Evolutionary conservation across 1,140 invertebrate species (phyloP).

Genomic region (Zaprionus tsacasi): DNA sequence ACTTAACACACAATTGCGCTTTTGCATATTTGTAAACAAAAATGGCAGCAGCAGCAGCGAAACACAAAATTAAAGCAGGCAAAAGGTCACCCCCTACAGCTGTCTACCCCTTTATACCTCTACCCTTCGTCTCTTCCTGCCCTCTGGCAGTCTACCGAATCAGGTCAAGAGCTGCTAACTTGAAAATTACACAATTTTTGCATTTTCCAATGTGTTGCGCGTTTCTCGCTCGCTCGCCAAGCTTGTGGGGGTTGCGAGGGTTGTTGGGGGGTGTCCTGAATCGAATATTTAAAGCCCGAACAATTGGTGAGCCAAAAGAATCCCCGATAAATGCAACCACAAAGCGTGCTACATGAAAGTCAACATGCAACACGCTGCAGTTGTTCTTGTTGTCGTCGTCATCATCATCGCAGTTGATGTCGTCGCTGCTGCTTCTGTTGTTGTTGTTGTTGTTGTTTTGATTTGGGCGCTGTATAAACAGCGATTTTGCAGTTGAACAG

Average conservation of each 20-base stretch:
- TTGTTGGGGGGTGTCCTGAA: neutral
- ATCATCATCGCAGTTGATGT: neutral
- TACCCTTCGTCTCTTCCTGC: neutral
- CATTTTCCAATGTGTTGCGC: slow-evolving; percentile 58
- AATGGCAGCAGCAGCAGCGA: slow-evolving; percentile 20
- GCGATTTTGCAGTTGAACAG: slow-evolving; percentile 28
- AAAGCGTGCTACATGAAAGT: slow-evolving; percentile 23
- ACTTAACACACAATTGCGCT: slow-evolving; percentile 80
- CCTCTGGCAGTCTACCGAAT: slow-evolving; percentile 25
- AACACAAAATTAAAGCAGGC: slow-evolving; percentile 28
- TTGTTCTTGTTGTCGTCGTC: neutral
- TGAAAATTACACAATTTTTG: slow-evolving; percentile 76
- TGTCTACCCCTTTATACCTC: neutral
- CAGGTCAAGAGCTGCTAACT: slow-evolving; percentile 78
- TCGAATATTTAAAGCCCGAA: slow-evolving; percentile 42
- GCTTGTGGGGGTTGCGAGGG: neutral
- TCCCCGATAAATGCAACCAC: slow-evolving; percentile 24
- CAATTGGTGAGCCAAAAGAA: slow-evolving; percentile 16
- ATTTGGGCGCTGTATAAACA: slow-evolving; percentile 7
- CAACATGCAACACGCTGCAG: slow-evolving; percentile 33
- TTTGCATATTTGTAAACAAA: slow-evolving; percentile 73
- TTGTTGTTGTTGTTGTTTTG: slow-evolving; percentile 13
- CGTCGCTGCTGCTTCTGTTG: neutral
- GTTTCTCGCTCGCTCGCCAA: neutral
- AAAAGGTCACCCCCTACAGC: slow-evolving; percentile 6